Conservation (phyloP, 2,797 vertebrate genomes). For the Pogoniulus pusillus region DNA sequence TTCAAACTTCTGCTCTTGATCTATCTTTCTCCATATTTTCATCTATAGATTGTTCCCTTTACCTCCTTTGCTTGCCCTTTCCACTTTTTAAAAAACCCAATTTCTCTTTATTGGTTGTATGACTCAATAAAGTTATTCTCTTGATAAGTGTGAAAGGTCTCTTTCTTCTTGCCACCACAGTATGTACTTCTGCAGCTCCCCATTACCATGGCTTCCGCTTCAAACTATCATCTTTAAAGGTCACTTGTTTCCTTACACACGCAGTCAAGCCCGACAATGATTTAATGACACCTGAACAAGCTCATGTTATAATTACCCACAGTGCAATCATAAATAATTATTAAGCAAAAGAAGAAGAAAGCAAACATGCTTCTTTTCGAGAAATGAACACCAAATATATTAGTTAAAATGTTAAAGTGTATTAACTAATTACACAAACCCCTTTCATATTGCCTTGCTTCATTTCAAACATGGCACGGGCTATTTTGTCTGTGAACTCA, state of each 20-base stretch:
- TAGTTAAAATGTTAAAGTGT: constrained; percentile 81
- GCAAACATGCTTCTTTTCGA: constrained; percentile 58
- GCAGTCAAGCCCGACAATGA: constrained; percentile 68
- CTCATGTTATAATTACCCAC: constrained; percentile 68
- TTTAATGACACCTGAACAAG: constrained; percentile 75
- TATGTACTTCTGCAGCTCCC: constrained; percentile 53
- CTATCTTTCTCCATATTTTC: neutral
- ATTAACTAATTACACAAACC: constrained; percentile 82
- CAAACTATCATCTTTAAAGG: constrained; percentile 79
- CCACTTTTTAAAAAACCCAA: neutral
- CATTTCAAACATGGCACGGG: constrained; percentile 81
- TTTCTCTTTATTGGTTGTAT: constrained; percentile 25
- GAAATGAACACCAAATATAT: constrained; percentile 72
- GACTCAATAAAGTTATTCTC: constrained; percentile 71
- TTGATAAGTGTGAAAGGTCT: constrained; percentile 63
- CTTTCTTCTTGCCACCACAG: constrained; percentile 41
- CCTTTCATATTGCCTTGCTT: constrained; percentile 85
- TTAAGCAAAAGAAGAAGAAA: constrained; percentile 70
- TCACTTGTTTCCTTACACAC: constrained; percentile 74
- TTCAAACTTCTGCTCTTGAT: neutral
- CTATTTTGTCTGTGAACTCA: constrained; percentile 86
- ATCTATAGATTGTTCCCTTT: neutral
- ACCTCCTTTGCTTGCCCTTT: constrained; percentile 28
- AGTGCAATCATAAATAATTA: constrained; percentile 71
- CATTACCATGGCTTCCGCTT: constrained; percentile 63